A percentile compares a stretch with the other conserved stretches of the same genome.
phyloP scores from a whole-genome alignment of 2,888 invertebrate species.

The Ochropleura leucogaster region DNA sequence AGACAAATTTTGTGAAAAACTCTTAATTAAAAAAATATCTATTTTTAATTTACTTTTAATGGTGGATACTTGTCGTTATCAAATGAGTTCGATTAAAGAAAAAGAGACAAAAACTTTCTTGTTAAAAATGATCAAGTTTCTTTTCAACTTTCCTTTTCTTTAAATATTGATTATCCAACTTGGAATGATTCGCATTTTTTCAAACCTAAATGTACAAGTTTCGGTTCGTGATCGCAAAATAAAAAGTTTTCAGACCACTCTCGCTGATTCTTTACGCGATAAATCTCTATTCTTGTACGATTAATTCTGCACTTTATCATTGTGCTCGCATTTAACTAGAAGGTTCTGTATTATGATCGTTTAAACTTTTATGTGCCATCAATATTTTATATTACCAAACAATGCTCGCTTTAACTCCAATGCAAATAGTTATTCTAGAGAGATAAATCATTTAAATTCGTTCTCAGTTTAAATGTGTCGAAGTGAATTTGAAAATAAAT shows the following conservation, averaged over 20 bases:
- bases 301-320: slow-evolving; percentile 76
- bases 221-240: slow-evolving; percentile 84
- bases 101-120: slow-evolving; percentile 71
- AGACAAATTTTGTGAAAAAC: neutral
- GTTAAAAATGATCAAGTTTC: slow-evolving; percentile 77
- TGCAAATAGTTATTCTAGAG: slow-evolving; percentile 23
- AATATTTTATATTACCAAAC: slow-evolving; percentile 47
- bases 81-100: slow-evolving; percentile 67
- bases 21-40: slow-evolving; percentile 17
- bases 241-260: slow-evolving; percentile 84
- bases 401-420: slow-evolving; percentile 13
- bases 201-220: slow-evolving; percentile 88
- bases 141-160: slow-evolving; percentile 82
- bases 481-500: slow-evolving; percentile 20
- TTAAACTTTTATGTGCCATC: slow-evolving; percentile 53
- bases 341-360: slow-evolving; percentile 57
- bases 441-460: slow-evolving; percentile 6
- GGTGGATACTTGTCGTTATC: slow-evolving; percentile 34
- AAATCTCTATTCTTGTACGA: slow-evolving; percentile 78
- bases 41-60: slow-evolving; percentile 40
- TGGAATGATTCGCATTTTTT: slow-evolving; percentile 86
- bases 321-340: slow-evolving; percentile 66
- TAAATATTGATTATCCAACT: slow-evolving; percentile 87
- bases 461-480: slow-evolving; percentile 15
- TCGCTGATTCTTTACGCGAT: slow-evolving; percentile 83